These are phyloP conservation scores for Apocheima hispidaria DNA, from an alignment of 2,888 invertebrate genomes.

Conservation along the genomic window DNA sequence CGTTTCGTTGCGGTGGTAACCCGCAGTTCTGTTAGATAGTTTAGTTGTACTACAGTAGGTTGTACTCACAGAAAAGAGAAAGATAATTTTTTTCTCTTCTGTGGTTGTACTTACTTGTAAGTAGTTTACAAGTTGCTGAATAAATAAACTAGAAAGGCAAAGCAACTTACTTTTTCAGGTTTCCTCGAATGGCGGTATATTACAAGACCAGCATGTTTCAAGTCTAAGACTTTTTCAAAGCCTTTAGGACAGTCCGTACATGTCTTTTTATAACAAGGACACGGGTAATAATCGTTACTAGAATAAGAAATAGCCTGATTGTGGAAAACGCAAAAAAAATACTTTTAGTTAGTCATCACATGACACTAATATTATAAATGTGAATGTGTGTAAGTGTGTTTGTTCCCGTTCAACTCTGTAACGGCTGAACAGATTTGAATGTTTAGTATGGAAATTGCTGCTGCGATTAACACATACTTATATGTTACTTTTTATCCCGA, in stretches of 20 bases:
- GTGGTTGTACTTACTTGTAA: background rate
- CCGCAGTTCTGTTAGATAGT: too few relatives aligned
- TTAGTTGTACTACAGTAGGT: too few relatives aligned
- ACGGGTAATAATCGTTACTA: constrained; percentile 24
- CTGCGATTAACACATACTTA: too few relatives aligned
- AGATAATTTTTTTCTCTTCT: too few relatives aligned
- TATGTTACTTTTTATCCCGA: too few relatives aligned
- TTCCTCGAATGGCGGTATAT: constrained; percentile 52
- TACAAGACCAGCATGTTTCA: constrained; percentile 55
- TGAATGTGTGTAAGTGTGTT: too few relatives aligned
- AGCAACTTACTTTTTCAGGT: constrained; percentile 43
- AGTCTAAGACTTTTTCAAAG: constrained; percentile 56
- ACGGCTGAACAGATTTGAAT: too few relatives aligned
- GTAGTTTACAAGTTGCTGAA: background rate
- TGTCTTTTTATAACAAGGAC: constrained; percentile 45
- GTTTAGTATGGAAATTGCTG: too few relatives aligned
- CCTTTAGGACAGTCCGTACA: constrained; percentile 41
- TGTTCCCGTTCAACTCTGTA: too few relatives aligned
- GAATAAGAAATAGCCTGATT: constrained; percentile 9
- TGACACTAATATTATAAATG: too few relatives aligned
- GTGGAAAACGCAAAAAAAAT: background rate
- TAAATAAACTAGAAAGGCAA: background rate
- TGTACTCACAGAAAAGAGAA: too few relatives aligned
- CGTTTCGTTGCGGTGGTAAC: too few relatives aligned
- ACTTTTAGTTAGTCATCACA: background rate